Evolutionary conservation across 1,140 invertebrate genomes (phyloP), one percentile per base, ranked within the genome.

Genomic region (Neodiprion pinetum): DNA sequence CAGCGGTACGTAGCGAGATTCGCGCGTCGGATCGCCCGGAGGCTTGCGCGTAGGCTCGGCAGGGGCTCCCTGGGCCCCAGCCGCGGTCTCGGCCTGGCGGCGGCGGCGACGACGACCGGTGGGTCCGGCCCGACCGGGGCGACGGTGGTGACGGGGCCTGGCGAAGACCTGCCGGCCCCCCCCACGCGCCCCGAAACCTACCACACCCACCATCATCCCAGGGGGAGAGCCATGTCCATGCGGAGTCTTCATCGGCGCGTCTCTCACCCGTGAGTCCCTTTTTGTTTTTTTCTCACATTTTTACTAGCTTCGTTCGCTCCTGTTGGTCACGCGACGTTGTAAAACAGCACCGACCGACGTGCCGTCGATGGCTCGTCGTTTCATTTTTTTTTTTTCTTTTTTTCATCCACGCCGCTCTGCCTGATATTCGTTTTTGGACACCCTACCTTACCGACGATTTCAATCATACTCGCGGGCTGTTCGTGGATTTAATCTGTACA

Each of bases 211-310:
- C 72, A 79, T 76, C 83, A 86, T 65, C 78, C 79, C 48, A 80
- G 85, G 71, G 82, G 79, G 47, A 83, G 83, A 81, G 81, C 85
- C 77, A 88, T 84, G 82, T 88, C 87, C 21, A 81, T 88, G 83
- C 87, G 87, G 75, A 88, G 86, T 70, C 82, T 88, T 47, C 85
- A 87, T 77, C 85, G 87, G 65, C 86, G 87, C 72, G 87, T 88
- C 74, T 88, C 87, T 73, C 87, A 88, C 80, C 87, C 87, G 87
- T 88, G 76, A 88, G 87, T 88, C 48, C 9, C 47, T 48, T 69
- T 69, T 7, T 7, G n/a, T 69, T 1, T 69, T 23, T 69, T 14
- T 23, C 7, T 14, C 5, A 14, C 10, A 11, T 1, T 61, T 61
- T 61, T 11, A 11, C 53, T 61, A 11, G n/a, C 53, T 28, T 28